phyloP scores from a whole-genome alignment of 2,888 invertebrate species.

The Branchinecta sandiegonensis region DNA sequence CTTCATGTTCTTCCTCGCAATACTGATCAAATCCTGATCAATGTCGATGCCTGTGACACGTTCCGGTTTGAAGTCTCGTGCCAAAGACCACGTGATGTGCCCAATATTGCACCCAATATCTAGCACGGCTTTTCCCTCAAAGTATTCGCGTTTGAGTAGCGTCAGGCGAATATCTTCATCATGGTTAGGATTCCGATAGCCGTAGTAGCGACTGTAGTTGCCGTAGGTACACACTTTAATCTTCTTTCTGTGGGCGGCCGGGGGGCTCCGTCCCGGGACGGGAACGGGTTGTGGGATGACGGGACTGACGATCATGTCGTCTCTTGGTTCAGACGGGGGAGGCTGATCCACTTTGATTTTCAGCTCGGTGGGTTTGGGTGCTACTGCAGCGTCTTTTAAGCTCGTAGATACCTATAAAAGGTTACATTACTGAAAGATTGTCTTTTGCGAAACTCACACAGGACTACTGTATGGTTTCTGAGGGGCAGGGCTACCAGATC shows the following conservation, averaged over 20 bases:
- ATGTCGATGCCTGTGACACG: conserved; percentile 89
- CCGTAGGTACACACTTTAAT: conserved; percentile 78
- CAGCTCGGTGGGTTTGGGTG: conserved; percentile 26
- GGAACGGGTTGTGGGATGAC: conserved; percentile 67
- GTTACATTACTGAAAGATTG: too few species aligned
- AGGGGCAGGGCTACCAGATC: too few species aligned
- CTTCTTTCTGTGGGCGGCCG: conserved; percentile 36
- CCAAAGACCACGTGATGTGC: conserved; percentile 78
- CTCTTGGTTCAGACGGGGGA: conserved; percentile 33
- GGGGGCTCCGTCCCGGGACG: not conserved
- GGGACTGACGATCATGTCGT: conserved; percentile 81
- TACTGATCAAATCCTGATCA: conserved; percentile 65
- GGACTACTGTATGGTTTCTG: too few species aligned
- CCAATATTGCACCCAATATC: conserved; percentile 98
- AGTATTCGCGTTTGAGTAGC: conserved; percentile 66
- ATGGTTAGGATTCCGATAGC: conserved; percentile 70
- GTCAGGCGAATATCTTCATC: conserved; percentile 69
- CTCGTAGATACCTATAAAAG: too few species aligned
- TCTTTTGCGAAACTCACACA: too few species aligned
- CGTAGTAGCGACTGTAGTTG: conserved; percentile 84
- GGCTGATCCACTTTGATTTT: conserved; percentile 17
- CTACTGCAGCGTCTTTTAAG: not conserved
- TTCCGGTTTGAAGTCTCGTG: conserved; percentile 65
- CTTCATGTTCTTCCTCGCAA: conserved; percentile 56
- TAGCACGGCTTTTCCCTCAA: conserved; percentile 74